Evolutionary conservation across 2,113 vertebrate genomes (phyloP).

Genomic region (Heteronetta atricapilla): DNA sequence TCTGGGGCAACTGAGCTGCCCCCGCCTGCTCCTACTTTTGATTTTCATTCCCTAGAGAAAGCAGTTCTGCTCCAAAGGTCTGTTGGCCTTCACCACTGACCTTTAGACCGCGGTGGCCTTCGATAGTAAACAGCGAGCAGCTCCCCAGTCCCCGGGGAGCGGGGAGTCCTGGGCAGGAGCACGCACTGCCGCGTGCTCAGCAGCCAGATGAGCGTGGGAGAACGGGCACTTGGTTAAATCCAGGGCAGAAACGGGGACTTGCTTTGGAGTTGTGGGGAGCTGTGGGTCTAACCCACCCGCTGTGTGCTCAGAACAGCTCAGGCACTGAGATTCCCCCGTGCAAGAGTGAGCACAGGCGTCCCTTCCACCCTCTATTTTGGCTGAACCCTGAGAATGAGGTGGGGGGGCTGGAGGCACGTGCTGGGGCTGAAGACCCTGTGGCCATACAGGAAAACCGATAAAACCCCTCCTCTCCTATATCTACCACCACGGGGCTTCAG

Average conservation of each 20-base stretch:
- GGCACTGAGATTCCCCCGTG: fast-evolving
- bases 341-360: neutral
- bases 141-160: neutral
- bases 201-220: neutral
- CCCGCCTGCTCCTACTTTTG: neutral
- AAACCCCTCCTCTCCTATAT: fast-evolving
- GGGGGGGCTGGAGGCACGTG: fast-evolving
- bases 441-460: neutral
- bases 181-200: neutral
- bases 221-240: neutral
- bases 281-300: neutral
- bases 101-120: conserved; percentile 8
- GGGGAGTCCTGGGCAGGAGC: neutral
- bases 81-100: conserved; percentile 27
- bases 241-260: neutral
- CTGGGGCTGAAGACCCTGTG: fast-evolving
- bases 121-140: neutral
- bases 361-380: neutral
- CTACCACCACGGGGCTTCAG: fast-evolving
- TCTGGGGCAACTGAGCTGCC: neutral
- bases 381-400: neutral
- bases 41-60: neutral
- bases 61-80: conserved; percentile 38
- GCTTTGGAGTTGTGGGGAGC: neutral
- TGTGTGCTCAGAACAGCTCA: fast-evolving